Base-by-base conservation (phyloP, 2,797 vertebrate species). In the Ciconia nigra region DNA sequence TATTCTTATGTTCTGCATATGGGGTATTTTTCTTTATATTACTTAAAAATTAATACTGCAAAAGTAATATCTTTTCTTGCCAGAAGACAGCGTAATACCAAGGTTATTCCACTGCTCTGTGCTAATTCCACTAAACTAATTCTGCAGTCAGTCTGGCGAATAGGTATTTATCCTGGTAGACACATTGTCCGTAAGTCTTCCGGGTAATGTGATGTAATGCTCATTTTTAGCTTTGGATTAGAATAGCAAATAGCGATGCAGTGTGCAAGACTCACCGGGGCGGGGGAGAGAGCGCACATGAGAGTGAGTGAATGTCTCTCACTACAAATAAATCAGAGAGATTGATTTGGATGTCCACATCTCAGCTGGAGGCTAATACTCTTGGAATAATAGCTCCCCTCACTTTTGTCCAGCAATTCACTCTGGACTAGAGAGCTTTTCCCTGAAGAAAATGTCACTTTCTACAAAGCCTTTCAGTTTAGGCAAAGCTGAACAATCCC, bases 261-360 rank as follows among this genome's bases (percentile, higher is more conserved):
- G 46, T 4, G 2, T 37, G n/a, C 70, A 84, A 54, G 28, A 61
- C 13, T 57, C 58, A 65, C 29, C 3, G 6, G 18, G 25, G 14
- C 10, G 7, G 41, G 24, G 5, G 5, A 31, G 5, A 61, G 9
- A n/a, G 13, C 2, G 2, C 11, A 5, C 3, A 0, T 33, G 22
- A 55, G 7, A 54, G 16, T 28, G 18, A 71, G 25, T 41, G 11
- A 71, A 67, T 14, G 9, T 52, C 2, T 72, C 33, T 62, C 13
- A 16, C 20, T n/a, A 41, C 9, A 66, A 51, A 63, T 42, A 55
- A 67, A 39, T 15, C 5, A 25, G 26, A 16, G 3, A 63, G 9
- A 55, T 57, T 2, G 72, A 39, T 62, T 39, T 39, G 24, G 14
- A 8, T 25, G 8, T 22, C 54, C 35, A 2, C 4, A 1, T 79